Base-by-base conservation (phyloP, 2,113 vertebrate genomes). In the Burhinus oedicnemus region DNA sequence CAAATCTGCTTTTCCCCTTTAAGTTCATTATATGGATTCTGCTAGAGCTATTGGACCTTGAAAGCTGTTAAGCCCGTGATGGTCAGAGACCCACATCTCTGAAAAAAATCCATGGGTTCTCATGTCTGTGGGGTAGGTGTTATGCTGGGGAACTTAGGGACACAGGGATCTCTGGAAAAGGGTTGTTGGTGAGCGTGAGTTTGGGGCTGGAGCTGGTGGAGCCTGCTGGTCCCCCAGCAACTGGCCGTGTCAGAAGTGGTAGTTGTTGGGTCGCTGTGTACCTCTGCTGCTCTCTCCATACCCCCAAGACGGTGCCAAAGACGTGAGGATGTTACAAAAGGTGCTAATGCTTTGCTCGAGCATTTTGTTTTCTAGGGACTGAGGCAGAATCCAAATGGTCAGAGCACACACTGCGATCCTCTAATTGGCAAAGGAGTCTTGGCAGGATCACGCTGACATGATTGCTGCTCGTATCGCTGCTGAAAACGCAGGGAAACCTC, bases 401-500 rank as follows among this genome's bases (percentile, higher is more conserved):
- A n/a, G 86, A 80, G 74, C 80, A 38, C 36, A 15, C 36, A 0
- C 58, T 36, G 65, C 9, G 7, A 5, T 32, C 49, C 52, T 36
- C 45, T 55, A 5, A 11, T 14, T 60, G 82, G 19, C 77, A 49
- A 45, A 74, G 61, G 19, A 66, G 17, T 57, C 82, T 85, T 90
- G 70, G 78, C 93, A 92, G 79, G 75, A 49, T 65, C 78, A 16
- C 8, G 1, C 55, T 68, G 77, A 76, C 52, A 10, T 1, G 9
- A n/a, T 60, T 6, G 0, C 84, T 89, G 91, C 78, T 90, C 17
- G 0, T 71, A 42, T 78, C 10, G 12, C 84, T 45, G 88, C 70
- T 58, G 62, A 65, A 94, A 94, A 65, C 6, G 1, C 76, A 40
- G 83, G 81, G 81, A 77, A 95, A 60, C 74, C 78, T 94, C 88